These are phyloP conservation scores for Progne subis DNA, from an alignment of 2,113 vertebrate species.

Conservation along the genomic window DNA sequence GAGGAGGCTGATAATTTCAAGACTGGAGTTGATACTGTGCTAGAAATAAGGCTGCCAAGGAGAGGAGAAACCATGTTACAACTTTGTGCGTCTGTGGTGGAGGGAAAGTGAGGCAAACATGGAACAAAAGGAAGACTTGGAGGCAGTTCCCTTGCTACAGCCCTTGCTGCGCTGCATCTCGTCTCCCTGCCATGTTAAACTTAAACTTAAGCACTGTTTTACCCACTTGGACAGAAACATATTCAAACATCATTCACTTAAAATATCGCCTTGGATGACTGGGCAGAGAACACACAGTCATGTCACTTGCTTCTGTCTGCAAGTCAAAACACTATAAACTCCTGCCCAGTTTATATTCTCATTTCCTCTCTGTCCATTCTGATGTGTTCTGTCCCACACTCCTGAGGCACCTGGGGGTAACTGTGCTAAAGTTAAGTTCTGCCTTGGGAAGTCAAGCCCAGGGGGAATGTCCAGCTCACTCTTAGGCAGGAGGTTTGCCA, in stretches of 20 bases:
- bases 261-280: not conserved
- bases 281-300: not conserved
- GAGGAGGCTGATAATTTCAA: not conserved
- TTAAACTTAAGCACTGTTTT: not conserved
- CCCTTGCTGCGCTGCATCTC: not conserved
- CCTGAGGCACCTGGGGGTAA: not conserved
- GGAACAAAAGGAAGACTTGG: not conserved
- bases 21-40: not conserved
- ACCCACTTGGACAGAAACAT: not conserved
- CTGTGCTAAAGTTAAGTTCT: not conserved
- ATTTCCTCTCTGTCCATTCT: not conserved
- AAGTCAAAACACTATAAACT: not conserved
- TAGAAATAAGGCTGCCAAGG: not conserved
- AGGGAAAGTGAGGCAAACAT: not conserved
- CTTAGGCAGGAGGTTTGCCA: not conserved
- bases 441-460: not conserved
- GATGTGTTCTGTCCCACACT: not conserved
- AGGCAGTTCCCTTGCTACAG: not conserved
- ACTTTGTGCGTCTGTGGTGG: not conserved
- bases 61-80: not conserved
- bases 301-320: not conserved
- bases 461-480: not conserved
- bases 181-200: not conserved
- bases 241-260: not conserved
- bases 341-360: not conserved